A percentile compares a stretch with the other conserved stretches of the same genome.
phyloP scores from a whole-genome alignment of 2,888 invertebrate species.

The Aplocera efformata region DNA sequence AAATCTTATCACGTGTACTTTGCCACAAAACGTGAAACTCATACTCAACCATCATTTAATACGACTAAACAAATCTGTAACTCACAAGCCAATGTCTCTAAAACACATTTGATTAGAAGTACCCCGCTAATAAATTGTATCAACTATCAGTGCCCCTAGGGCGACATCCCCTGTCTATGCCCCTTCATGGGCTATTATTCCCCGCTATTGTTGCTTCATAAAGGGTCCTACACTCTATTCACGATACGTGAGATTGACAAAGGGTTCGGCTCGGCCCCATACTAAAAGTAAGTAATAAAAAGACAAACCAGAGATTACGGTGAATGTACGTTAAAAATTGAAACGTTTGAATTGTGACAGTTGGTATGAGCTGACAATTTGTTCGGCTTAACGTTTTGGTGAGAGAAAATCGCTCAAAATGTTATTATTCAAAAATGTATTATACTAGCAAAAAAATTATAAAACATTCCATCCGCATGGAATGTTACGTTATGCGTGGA shows the following conservation, averaged over 20 bases:
- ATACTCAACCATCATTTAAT: constrained; percentile 8
- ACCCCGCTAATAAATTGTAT: constrained; percentile 39
- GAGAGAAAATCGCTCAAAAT: too few relatives aligned
- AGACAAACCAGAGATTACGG: constrained; percentile 39
- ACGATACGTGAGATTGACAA: constrained; percentile 66
- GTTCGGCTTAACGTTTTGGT: constrained; percentile 16
- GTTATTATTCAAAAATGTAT: too few relatives aligned
- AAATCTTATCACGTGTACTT: too few relatives aligned
- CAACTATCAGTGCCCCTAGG: constrained; percentile 37
- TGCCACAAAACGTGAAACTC: constrained; percentile 1
- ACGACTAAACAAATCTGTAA: neutral
- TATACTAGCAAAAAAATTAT: too few relatives aligned
- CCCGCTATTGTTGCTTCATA: constrained; percentile 39
- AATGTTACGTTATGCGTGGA: too few relatives aligned
- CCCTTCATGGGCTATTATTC: constrained; percentile 33
- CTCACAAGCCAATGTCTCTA: constrained; percentile 13
- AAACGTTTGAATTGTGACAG: constrained; percentile 54
- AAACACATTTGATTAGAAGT: constrained; percentile 37
- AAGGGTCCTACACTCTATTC: constrained; percentile 39
- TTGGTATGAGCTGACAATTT: constrained; percentile 47
- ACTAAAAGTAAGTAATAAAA: constrained; percentile 53
- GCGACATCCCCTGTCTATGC: constrained; percentile 41
- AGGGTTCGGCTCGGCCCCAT: constrained; percentile 50
- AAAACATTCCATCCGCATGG: too few relatives aligned
- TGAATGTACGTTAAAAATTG: constrained; percentile 42